A percentile compares a stretch with the other conserved stretches of the same genome.
These are phyloP conservation scores for Cordilura impudica DNA, from an alignment of 2,888 invertebrate species.

Conservation along the genomic window DNA sequence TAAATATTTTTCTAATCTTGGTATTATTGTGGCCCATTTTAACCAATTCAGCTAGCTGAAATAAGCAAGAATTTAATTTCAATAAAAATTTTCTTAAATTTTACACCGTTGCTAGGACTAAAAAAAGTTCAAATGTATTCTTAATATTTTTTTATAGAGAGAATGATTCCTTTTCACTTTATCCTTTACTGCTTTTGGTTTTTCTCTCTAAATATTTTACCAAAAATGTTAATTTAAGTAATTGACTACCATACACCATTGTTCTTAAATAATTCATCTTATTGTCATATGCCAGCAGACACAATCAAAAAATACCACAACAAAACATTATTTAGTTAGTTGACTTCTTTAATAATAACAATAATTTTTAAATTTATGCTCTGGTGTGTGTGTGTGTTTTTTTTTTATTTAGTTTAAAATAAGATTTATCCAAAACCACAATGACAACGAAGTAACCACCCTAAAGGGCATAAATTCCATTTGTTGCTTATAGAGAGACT, in stretches of 20 bases:
- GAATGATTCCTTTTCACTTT: too few relatives aligned
- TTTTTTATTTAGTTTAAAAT: conserved; percentile 8
- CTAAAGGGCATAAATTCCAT: conserved; percentile 12
- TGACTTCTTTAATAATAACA: background rate
- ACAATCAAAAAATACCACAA: conserved; percentile 54
- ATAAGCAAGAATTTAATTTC: too few relatives aligned
- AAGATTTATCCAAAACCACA: conserved; percentile 38
- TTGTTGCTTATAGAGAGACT: background rate
- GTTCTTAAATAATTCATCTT: background rate
- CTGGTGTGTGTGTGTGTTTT: background rate
- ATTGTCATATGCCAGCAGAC: conserved; percentile 31
- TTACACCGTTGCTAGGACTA: too few relatives aligned
- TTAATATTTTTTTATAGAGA: too few relatives aligned
- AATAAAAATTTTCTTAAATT: too few relatives aligned
- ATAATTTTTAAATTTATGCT: background rate
- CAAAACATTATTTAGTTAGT: conserved; percentile 31
- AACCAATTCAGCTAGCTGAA: background rate
- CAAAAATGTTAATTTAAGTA: conserved; percentile 39
- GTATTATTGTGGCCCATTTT: background rate
- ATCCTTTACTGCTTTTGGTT: too few relatives aligned
- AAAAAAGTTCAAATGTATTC: too few relatives aligned
- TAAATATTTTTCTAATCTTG: too few relatives aligned
- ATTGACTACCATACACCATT: conserved; percentile 19
- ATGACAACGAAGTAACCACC: conserved; percentile 17
- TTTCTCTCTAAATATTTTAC: too few relatives aligned